These are phyloP conservation scores for Ostrea edulis DNA, from an alignment of 1,140 invertebrate genomes.

Conservation along the genomic window DNA sequence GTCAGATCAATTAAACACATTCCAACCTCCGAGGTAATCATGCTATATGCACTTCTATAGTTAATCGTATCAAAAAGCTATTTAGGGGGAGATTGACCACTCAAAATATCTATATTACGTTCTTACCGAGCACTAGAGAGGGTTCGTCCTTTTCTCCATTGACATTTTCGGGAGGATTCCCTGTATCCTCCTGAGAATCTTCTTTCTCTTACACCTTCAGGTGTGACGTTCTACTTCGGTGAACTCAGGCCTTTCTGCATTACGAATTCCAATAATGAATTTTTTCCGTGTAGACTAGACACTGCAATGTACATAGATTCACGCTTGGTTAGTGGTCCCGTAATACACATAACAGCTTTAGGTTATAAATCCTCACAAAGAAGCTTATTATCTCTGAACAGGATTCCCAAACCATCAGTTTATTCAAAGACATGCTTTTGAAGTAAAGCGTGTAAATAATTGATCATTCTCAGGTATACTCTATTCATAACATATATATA, in stretches of 20 bases:
- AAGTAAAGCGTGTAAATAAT: slow-evolving; percentile 9
- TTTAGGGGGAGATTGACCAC: background rate
- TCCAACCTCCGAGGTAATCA: background rate
- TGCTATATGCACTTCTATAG: background rate
- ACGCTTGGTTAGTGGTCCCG: slow-evolving; percentile 25
- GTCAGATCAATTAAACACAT: background rate
- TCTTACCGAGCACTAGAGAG: slow-evolving; percentile 20
- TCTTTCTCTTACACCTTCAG: slow-evolving; percentile 8
- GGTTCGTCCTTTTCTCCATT: background rate
- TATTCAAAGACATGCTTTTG: slow-evolving; percentile 4
- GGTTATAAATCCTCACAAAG: background rate
- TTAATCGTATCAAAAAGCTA: background rate
- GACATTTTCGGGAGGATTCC: slow-evolving; percentile 20
- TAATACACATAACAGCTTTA: slow-evolving; percentile 7
- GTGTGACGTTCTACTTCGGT: slow-evolving; percentile 13
- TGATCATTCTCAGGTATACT: background rate
- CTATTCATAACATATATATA: background rate
- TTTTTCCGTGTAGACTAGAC: slow-evolving; percentile 4
- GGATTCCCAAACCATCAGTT: background rate
- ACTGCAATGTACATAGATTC: background rate
- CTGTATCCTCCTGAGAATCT: background rate
- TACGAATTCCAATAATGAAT: slow-evolving; percentile 4
- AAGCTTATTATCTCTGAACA: slow-evolving; percentile 1
- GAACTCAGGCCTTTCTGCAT: background rate
- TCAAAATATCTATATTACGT: background rate